A percentile compares a stretch with the other conserved stretches of the same genome.
Evolutionary conservation across 2,113 vertebrate species (phyloP).

Genomic region (Leucopsar rothschildi): DNA sequence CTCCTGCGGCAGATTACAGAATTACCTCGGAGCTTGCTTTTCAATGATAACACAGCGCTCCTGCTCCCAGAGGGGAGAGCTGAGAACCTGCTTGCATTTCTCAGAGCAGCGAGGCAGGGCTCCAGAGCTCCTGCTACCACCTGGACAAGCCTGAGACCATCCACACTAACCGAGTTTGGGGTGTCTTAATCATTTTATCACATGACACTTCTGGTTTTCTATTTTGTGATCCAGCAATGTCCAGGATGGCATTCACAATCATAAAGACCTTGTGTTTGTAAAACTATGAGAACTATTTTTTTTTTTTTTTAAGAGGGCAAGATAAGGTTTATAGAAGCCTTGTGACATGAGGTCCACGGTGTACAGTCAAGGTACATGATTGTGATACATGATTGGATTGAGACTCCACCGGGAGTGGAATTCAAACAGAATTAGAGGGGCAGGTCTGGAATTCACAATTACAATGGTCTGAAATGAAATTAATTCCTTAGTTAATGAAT

Average conservation of each 20-base stretch:
- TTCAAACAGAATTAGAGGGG: background rate
- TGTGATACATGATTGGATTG: background rate
- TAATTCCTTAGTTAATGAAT: background rate
- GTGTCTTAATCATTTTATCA: background rate
- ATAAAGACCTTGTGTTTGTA: background rate
- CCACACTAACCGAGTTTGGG: background rate
- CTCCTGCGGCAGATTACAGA: background rate
- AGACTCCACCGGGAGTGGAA: background rate
- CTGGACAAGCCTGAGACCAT: background rate
- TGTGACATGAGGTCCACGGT: background rate
- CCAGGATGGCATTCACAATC: background rate
- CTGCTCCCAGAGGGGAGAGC: background rate
- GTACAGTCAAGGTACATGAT: background rate
- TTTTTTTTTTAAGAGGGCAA: accelerated
- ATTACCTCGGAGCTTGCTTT: background rate
- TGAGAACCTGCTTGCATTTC: accelerated
- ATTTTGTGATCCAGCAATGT: background rate
- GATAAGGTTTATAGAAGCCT: background rate
- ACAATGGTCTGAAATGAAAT: background rate
- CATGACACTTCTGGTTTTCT: accelerated
- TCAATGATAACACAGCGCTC: accelerated
- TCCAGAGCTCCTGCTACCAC: accelerated
- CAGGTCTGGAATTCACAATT: background rate
- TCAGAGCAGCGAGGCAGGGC: background rate
- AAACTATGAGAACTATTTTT: background rate